Evolutionary conservation across 2,888 invertebrate species (phyloP).

Genomic region (Allygus modestus): DNA sequence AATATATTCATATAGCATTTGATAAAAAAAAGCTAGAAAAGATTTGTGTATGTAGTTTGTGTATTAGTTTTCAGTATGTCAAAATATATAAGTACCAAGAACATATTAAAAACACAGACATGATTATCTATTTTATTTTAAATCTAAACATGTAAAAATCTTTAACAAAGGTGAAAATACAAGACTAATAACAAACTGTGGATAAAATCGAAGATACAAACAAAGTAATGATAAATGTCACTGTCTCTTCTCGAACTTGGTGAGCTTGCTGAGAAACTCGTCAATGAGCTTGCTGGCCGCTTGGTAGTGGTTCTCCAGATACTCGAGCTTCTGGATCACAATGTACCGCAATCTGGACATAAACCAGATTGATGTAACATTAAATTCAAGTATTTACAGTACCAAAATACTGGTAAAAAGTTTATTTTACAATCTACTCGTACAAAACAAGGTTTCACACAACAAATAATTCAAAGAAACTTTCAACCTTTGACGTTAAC

Average conservation of each 20-base stretch:
- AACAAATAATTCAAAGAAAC: too few relatives aligned
- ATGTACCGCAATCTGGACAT: constrained; percentile 39
- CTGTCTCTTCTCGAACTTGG: constrained; percentile 32
- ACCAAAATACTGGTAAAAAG: too few relatives aligned
- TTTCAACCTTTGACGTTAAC: too few relatives aligned
- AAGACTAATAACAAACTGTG: not conserved
- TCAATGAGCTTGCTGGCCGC: constrained; percentile 28
- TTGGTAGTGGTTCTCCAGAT: constrained; percentile 50
- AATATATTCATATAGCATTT: too few relatives aligned
- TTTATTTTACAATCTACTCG: too few relatives aligned
- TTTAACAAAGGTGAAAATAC: not conserved
- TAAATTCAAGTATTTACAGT: not conserved
- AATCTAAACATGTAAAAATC: not conserved
- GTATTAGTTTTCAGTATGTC: too few relatives aligned
- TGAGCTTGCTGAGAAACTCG: constrained; percentile 27
- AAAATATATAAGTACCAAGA: too few relatives aligned
- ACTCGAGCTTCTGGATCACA: constrained; percentile 44
- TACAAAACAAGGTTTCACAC: too few relatives aligned
- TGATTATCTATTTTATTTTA: not conserved
- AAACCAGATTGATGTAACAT: not conserved
- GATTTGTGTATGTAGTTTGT: too few relatives aligned
- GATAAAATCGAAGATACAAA: not conserved
- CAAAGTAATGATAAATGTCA: not conserved
- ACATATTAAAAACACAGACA: too few relatives aligned
- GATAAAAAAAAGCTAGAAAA: too few relatives aligned